Evolutionary conservation across 2,888 invertebrate species (phyloP), one percentile per base, ranked within the genome.

Genomic region (Tetranychus piercei): DNA sequence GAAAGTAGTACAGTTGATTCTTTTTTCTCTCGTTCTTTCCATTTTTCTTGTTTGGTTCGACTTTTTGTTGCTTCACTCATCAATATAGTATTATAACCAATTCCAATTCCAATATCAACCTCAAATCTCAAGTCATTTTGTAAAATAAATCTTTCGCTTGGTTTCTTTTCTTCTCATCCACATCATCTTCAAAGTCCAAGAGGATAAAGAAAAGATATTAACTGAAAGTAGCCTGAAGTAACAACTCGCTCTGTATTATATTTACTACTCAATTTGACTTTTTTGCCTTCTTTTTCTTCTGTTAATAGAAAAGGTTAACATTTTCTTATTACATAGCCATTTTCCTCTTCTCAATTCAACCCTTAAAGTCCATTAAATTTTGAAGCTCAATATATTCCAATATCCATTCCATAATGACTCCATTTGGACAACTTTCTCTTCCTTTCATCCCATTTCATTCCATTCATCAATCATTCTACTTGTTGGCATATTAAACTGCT

Each of bases 261-360:
- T 34, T 34, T 34, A 34, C 34, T 34, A 34, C 34, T 34, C 34
- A 34, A 34, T 34, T 34, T 34, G 34, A 34, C 34, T 34, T 34
- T 34, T 15, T 55, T 55, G 9, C 9, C 55, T 55, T 55, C 55
- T 55, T 55, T 15, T 55, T 55, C 55, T 55, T 9, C 15, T 15
- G 55, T 55, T 15, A 55, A 55, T 55, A 55, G 15, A 55, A 55
- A 55, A 55, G 55, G 11, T 15, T 55, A 55, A 55, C 11, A 55
- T 15, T 55, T n/a, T n/a, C n/a, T n/a, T n/a, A n/a, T n/a, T n/a
- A n/a, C 45, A 7, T 67, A 22, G 6, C 67, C 71, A 15, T 6
- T 71, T 71, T n/a, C 23, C n/a, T 34, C n/a, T 70, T 3, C 70
- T 70, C 70, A 70, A 15, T 70, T 15, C 55, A 9, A 55, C 55